Percentiles rank a stretch among this genome's conserved stretches.
phyloP scores from a whole-genome alignment of 23 tunicate genomes.

The Trididemnum nubilum region DNA sequence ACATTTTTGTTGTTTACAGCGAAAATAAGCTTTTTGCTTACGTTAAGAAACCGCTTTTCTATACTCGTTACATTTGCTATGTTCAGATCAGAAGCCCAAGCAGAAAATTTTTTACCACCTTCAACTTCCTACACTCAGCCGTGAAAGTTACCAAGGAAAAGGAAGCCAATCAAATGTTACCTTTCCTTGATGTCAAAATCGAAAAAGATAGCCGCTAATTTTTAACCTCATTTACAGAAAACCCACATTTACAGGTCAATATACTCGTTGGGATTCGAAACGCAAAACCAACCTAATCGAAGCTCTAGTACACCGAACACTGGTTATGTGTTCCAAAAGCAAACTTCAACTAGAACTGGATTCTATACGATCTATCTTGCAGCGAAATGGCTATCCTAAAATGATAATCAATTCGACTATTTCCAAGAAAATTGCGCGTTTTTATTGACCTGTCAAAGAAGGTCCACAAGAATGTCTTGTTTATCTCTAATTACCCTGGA shows the following conservation, averaged over 20 bases:
- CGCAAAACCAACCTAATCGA: slow-evolving; percentile 7
- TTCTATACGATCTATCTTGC: not conserved
- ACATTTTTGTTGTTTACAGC: slow-evolving; percentile 1
- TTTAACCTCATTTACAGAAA: not conserved
- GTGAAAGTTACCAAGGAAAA: not conserved
- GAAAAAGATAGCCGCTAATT: not conserved
- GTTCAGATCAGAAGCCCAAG: not conserved
- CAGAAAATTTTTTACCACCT: not conserved
- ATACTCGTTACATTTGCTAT: not conserved
- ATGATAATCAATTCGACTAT: not conserved
- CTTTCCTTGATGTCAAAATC: not conserved
- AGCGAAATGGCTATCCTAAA: not conserved
- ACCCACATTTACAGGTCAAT: not conserved
- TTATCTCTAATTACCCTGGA: not conserved
- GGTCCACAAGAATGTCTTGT: not conserved
- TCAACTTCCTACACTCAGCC: not conserved
- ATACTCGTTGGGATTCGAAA: slow-evolving; percentile 1
- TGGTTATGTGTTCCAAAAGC: not conserved
- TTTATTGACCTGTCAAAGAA: not conserved
- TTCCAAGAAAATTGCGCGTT: slow-evolving; percentile 14
- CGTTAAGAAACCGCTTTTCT: not conserved
- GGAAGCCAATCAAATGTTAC: not conserved
- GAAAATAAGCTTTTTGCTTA: not conserved
- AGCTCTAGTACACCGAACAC: not conserved
- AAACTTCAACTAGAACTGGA: not conserved